phyloP scores from a whole-genome alignment of 2,888 invertebrate genomes.

The Myopa tessellatipennis region DNA sequence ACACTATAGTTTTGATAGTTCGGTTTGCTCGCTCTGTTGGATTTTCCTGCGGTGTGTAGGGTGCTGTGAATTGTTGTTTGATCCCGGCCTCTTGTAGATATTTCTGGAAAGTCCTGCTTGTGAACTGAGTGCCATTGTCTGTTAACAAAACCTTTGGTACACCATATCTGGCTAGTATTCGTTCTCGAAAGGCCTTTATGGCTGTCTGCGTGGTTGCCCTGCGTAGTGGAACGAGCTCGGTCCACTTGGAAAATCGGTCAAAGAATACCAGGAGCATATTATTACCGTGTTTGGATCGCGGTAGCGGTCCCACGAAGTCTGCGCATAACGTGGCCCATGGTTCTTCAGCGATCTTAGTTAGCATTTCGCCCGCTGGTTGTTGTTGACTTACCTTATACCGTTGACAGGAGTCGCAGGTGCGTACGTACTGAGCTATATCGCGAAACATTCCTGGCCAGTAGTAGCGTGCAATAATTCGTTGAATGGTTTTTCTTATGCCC shows the following conservation, averaged over 20 bases:
- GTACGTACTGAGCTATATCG: background rate
- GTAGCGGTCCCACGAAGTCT: constrained; percentile 1
- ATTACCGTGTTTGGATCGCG: background rate
- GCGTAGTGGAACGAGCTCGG: background rate
- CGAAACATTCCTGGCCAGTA: constrained; percentile 23
- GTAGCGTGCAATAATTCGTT: constrained; percentile 18
- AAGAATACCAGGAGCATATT: background rate
- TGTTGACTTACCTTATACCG: no score
- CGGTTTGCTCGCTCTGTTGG: background rate
- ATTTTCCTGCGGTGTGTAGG: background rate
- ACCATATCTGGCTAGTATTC: background rate
- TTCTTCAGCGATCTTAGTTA: background rate
- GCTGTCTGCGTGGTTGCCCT: background rate
- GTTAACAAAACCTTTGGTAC: constrained; percentile 24
- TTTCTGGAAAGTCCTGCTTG: background rate
- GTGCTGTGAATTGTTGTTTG: background rate
- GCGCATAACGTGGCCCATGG: constrained; percentile 34
- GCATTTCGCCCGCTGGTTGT: no score
- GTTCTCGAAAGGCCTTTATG: background rate
- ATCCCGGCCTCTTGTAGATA: background rate
- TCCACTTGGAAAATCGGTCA: constrained; percentile 13
- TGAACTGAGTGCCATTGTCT: constrained; percentile 34
- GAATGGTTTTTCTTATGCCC: constrained; percentile 16
- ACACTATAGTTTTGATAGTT: background rate
- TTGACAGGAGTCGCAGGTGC: no score